Evolutionary conservation across 2,113 vertebrate species (phyloP), one percentile per base, ranked within the genome.

Genomic region (Numida meleagris): DNA sequence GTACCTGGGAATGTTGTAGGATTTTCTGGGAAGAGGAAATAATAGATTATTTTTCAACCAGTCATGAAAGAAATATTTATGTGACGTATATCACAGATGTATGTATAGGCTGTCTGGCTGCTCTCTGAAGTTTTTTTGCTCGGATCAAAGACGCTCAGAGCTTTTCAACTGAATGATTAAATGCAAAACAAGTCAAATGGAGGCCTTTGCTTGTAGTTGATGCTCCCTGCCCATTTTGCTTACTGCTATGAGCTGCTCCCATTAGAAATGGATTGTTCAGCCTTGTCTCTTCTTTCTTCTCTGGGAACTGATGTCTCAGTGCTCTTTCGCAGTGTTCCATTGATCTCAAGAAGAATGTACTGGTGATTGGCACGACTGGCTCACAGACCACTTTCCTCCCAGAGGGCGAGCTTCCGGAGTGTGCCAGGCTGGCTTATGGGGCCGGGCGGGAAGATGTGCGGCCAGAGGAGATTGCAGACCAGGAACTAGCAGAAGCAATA

Each of bases 361-460:
- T 99, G 3, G 98, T 99, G 81, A 99, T 99, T 0, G 98, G 99
- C 97, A 99, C 99, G 5, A 99, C 99, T 0, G 99, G 99, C 85
- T 98, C 99, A 0, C 99, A 99, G 96, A 99, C 99, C 6, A 97
- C 97, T 31, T 99, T 99, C 95, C 98, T 99, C 80, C 98, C 99
- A 0, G 99, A 99, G 94, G 98, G 99, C 0, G 99, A 99, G 96
- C 97, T 99, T 16, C 99, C 99, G 0, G 99, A 99, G 77, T 99
- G 99, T 13, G 99, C 99, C 21, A 98, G 99, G 3, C 96, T 99
- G 96, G 99, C 99, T 0, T 99, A 99, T 1, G 99, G 99, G 9
- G 75, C 99, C 0, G 98, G 98, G 4, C 98, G 98, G 31, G 99
- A 99, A 31, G 99, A 99, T 1, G 34, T 98, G 48, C 98, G 96